Base-by-base conservation (phyloP, 1,140 invertebrate species). In the Drosophila pachea region DNA sequence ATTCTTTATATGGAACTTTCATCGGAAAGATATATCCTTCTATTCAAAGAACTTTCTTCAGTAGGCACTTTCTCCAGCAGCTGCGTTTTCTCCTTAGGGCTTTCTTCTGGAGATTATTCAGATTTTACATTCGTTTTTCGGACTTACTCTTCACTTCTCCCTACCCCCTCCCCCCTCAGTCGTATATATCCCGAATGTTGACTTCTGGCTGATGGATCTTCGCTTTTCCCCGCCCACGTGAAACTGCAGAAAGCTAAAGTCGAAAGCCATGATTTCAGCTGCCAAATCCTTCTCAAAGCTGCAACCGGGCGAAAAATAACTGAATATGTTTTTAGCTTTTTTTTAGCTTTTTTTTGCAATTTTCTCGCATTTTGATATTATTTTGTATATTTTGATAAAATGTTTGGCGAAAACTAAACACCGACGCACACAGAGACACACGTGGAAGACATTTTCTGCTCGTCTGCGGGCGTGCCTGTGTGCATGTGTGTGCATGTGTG, bases 201-300 rank as follows among this genome's bases (percentile, higher is more conserved):
- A 63, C 31, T 63, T 56, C 14, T 43, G 22, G 22, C 22, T 22
- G 22, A 22, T 1, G 22, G 22, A 22, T 22, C 22, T 22, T 53
- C 76, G 56, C 59, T 76, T 81, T 81, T 69, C 75, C 83, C 74
- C 68, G 78, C 68, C 50, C 9, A 47, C 42, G 16, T 9, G 22
- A 65, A 67, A 71, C 47, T 54, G 73, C 56, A 73, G 49, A 81
- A 72, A 78, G 72, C 66, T 76, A 73, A 74, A 86, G 67, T 58
- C 76, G 48, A 86, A 86, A 84, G 86, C 81, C 81, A 72, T 66
- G 67, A 76, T 72, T 81, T 86, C 67, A 74, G 64, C 82, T 77
- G 50, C 61, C 68, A 77, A 86, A 72, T 76, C 81, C 77, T 77
- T 81, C 81, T 77, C 74, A 81, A 86, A 86, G 76, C 81, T 77